A percentile compares a stretch with the other conserved stretches of the same genome.
Conservation (phyloP, 2,113 vertebrate genomes). For the Nyctibius bracteatus region DNA sequence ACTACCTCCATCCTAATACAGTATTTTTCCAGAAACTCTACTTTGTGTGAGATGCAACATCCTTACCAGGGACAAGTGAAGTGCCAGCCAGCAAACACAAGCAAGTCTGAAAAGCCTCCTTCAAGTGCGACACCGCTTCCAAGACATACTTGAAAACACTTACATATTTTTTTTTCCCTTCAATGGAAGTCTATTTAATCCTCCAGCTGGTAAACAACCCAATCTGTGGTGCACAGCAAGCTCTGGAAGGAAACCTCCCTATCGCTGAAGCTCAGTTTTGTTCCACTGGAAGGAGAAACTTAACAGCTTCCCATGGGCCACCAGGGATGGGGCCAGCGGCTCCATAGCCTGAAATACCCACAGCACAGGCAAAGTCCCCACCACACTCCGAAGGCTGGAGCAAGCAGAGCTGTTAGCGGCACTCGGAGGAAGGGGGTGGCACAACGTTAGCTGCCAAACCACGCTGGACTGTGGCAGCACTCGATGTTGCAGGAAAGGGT, state of each 20-base stretch:
- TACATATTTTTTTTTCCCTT: background rate
- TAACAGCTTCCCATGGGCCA: background rate
- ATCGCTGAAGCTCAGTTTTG: background rate
- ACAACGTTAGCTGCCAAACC: background rate
- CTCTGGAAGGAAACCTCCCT: slow-evolving; percentile 4
- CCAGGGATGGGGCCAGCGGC: background rate
- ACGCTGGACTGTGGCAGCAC: rapidly evolving
- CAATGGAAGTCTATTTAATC: slow-evolving; percentile 23
- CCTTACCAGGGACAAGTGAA: background rate
- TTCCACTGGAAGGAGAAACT: background rate
- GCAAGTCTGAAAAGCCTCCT: slow-evolving; percentile 30
- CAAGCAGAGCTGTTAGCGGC: background rate
- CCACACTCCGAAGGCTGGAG: background rate
- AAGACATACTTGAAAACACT: background rate
- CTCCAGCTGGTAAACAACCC: slow-evolving; percentile 31
- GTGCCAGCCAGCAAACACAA: slow-evolving; percentile 27
- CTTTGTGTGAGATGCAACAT: background rate
- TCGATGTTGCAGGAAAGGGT: background rate
- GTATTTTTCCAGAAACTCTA: slow-evolving; percentile 18
- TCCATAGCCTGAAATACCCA: background rate
- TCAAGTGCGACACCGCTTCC: background rate
- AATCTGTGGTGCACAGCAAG: background rate
- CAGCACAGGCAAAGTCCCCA: background rate
- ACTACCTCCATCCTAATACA: background rate
- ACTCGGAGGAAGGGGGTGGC: background rate